phyloP scores from a whole-genome alignment of 2,797 vertebrate species.

The Tadarida brasiliensis region DNA sequence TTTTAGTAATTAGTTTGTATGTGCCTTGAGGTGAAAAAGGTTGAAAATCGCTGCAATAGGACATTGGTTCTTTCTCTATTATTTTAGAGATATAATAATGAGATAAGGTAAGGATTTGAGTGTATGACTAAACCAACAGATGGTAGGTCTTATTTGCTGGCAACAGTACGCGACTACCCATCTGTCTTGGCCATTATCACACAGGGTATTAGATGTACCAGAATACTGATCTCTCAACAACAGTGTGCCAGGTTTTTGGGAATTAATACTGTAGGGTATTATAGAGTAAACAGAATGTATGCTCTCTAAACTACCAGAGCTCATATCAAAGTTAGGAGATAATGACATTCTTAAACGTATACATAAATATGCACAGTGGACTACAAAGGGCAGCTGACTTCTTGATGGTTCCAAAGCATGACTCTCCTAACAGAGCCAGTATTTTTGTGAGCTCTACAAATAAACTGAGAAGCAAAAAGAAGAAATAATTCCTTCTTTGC shows the following conservation, averaged over 20 bases:
- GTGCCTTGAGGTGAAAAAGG: neutral
- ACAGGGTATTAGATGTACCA: slow-evolving; percentile 72
- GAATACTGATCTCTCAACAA: slow-evolving; percentile 68
- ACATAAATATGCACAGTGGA: slow-evolving; percentile 26
- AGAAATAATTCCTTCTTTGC: slow-evolving; percentile 57
- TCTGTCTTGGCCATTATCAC: slow-evolving; percentile 59
- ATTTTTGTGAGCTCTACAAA: slow-evolving; percentile 56
- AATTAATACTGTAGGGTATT: slow-evolving; percentile 69
- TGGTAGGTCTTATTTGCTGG: slow-evolving; percentile 69
- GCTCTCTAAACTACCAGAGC: slow-evolving; percentile 24
- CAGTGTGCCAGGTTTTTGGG: slow-evolving; percentile 30
- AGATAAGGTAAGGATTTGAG: slow-evolving; percentile 63
- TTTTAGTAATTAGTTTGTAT: neutral
- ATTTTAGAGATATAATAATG: slow-evolving; percentile 52
- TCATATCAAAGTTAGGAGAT: slow-evolving; percentile 53
- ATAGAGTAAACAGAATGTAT: slow-evolving; percentile 33
- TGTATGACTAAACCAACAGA: slow-evolving; percentile 64
- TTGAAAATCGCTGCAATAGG: neutral
- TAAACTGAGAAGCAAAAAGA: slow-evolving; percentile 64
- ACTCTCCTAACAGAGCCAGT: slow-evolving; percentile 19
- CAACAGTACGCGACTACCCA: slow-evolving; percentile 51
- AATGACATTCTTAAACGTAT: slow-evolving; percentile 42
- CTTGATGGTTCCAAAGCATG: slow-evolving; percentile 50
- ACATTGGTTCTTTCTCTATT: slow-evolving; percentile 32
- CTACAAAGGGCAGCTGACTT: slow-evolving; percentile 32